A percentile compares a stretch with the other conserved stretches of the same genome.
Conservation (phyloP, 2,113 vertebrate genomes). For the Isurus oxyrinchus region DNA sequence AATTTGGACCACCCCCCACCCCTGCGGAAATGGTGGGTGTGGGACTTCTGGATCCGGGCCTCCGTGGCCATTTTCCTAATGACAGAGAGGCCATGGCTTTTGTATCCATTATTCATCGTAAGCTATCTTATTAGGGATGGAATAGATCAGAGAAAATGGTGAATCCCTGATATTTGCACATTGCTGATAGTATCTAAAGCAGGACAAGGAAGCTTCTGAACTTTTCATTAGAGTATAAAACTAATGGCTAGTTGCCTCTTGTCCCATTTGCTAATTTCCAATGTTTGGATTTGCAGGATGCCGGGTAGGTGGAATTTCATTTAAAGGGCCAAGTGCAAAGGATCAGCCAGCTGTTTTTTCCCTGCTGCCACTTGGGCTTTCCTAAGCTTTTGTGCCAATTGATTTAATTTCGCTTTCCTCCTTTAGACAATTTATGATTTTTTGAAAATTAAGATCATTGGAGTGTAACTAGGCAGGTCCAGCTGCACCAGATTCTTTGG, state of each 20-base stretch:
- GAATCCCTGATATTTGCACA: not conserved
- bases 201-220: not conserved
- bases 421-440: not conserved
- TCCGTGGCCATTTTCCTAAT: too few relatives aligned
- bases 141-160: not conserved
- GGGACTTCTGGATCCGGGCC: too few relatives aligned
- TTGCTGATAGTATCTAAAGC: not conserved
- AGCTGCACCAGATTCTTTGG: not conserved
- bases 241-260: not conserved
- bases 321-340: not conserved
- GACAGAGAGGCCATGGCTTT: not conserved
- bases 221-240: not conserved
- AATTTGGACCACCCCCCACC: too few relatives aligned
- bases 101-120: not conserved
- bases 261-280: not conserved
- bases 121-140: not conserved
- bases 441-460: not conserved
- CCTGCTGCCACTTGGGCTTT: not conserved
- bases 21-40: too few relatives aligned
- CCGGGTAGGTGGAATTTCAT: not conserved
- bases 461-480: not conserved
- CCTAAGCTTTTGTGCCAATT: not conserved
- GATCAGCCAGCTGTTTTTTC: not conserved
- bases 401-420: not conserved
- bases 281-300: not conserved